These are phyloP conservation scores for Drosophila kokeensis DNA, from an alignment of 2,888 invertebrate species.

Conservation along the genomic window DNA sequence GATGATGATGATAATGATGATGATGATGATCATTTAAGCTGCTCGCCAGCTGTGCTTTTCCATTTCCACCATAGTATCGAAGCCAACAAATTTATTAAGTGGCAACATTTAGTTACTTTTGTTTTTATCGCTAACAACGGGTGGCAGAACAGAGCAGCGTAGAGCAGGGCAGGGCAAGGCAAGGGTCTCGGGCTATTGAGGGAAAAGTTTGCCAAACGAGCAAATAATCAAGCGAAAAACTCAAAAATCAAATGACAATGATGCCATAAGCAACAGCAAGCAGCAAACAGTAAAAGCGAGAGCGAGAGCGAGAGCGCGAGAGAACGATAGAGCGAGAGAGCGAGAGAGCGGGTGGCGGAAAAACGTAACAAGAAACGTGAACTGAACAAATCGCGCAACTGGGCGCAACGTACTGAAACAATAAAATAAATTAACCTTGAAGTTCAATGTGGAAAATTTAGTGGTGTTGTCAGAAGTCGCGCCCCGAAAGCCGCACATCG, in stretches of 20 bases:
- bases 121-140: constrained; percentile 24
- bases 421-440: constrained; percentile 75
- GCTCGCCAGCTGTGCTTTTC: constrained; percentile 1
- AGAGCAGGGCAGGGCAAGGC: background rate
- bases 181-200: background rate
- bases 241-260: constrained; percentile 71
- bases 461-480: constrained; percentile 33
- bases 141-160: background rate
- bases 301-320: background rate
- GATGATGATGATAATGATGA: background rate
- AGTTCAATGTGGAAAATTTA: constrained; percentile 64
- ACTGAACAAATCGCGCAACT: constrained; percentile 20
- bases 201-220: constrained; percentile 35
- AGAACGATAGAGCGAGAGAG: background rate
- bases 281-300: background rate
- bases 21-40: constrained; percentile 5
- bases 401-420: constrained; percentile 48
- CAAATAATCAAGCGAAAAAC: constrained; percentile 52
- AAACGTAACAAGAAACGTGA: constrained; percentile 1
- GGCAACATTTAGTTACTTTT: constrained; percentile 66
- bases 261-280: constrained; percentile 14
- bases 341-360: background rate
- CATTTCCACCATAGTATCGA: constrained; percentile 15
- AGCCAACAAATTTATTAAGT: constrained; percentile 68
- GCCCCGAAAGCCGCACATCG: background rate